Evolutionary conservation across 2,797 vertebrate genomes (phyloP), one percentile per base, ranked within the genome.

Genomic region (Pitangus sulphuratus): DNA sequence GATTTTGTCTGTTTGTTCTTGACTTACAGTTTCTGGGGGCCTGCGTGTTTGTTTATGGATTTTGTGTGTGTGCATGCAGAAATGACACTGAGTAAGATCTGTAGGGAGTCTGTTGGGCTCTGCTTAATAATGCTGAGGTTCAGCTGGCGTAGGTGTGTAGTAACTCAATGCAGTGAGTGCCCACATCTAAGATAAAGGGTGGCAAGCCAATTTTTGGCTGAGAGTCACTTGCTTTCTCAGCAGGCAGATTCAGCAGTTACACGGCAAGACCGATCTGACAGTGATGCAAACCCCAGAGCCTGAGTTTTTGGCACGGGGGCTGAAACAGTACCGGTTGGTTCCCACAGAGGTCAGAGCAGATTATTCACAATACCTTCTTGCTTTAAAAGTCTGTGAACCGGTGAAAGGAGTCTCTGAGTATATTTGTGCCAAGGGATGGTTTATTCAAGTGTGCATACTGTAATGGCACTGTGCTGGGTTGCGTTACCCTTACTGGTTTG

Each of bases 181-280:
- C 56, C 8, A 0, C 69, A 37, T 58, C 7, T 17, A 48, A 90
- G 58, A 35, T 22, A 58, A 85, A 78, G 51, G 39, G 22, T 56
- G 33, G 22, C 2, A 9, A 74, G 80, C 15, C 53, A 53, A 10
- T n/a, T 93, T 91, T 37, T 54, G 79, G 42, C 61, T 57, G 26
- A 72, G 50, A 74, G 65, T 61, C 3, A 0, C 57, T 87, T 87
- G 35, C 50, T 84, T 84, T 87, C 74, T 82, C 90, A 90, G 87
- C 89, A 85, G 75, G 45, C 42, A 77, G n/a, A 60, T 78, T 77
- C 70, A 44, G 48, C 68, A 80, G 31, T 66, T 74, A 28, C 25
- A 25, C 8, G 24, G 30, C 1, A 2, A 51, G 56, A n/a, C 40
- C 0, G 0, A 4, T 21, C 21, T 57, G 39, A 57, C 35, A 51